A percentile compares a stretch with the other conserved stretches of the same genome.
Evolutionary conservation across 2,888 invertebrate species (phyloP).

Genomic region (Eulithis testata): DNA sequence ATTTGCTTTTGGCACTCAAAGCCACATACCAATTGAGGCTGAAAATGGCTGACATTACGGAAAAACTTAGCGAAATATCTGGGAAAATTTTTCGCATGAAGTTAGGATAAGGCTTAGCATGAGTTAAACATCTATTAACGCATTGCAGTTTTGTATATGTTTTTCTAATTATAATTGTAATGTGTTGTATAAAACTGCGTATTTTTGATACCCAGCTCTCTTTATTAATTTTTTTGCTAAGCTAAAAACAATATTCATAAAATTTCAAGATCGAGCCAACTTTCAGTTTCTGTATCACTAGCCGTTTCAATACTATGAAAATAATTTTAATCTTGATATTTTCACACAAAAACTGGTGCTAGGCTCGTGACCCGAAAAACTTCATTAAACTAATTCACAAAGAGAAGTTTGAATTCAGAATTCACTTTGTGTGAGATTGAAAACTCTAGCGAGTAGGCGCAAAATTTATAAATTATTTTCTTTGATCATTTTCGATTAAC

Average conservation of each 20-base stretch:
- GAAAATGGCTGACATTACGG: slow-evolving; percentile 5
- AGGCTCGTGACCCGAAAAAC: slow-evolving; percentile 10
- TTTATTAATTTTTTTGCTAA: too few relatives aligned
- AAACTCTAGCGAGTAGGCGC: slow-evolving; percentile 20
- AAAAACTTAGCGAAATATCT: slow-evolving; percentile 22
- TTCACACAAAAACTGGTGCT: slow-evolving; percentile 4
- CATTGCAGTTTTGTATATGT: too few relatives aligned
- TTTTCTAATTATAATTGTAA: too few relatives aligned
- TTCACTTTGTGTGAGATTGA: slow-evolving; percentile 17
- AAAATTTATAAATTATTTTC: slow-evolving; percentile 27
- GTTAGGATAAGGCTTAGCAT: not conserved
- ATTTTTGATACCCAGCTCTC: too few relatives aligned
- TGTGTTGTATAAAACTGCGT: too few relatives aligned
- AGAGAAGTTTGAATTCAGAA: slow-evolving; percentile 22
- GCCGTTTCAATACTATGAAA: too few relatives aligned
- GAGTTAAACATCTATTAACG: not conserved
- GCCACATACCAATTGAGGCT: slow-evolving; percentile 15
- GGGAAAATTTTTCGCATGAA: slow-evolving; percentile 17
- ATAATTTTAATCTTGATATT: too few relatives aligned
- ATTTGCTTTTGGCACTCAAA: slow-evolving; percentile 15
- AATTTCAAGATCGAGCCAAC: too few relatives aligned
- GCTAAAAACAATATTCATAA: too few relatives aligned
- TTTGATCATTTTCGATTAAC: slow-evolving; percentile 2
- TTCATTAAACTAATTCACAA: slow-evolving; percentile 30
- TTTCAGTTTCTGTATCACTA: too few relatives aligned